These are phyloP conservation scores for Limosa lapponica DNA, from an alignment of 2,797 vertebrate genomes.

Conservation along the genomic window DNA sequence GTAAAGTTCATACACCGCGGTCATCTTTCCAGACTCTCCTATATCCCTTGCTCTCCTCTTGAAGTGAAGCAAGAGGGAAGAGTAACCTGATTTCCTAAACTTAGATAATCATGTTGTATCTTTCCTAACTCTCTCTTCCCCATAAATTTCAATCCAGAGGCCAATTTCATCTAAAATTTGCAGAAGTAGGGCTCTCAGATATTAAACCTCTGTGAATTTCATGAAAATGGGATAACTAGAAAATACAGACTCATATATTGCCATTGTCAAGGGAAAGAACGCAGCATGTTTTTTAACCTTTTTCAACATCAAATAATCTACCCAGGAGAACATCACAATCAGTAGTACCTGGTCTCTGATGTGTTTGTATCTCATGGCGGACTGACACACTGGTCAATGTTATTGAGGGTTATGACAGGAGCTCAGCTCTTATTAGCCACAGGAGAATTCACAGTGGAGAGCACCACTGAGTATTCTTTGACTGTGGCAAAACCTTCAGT, in stretches of 20 bases:
- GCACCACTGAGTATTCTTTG: background rate
- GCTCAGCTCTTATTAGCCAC: background rate
- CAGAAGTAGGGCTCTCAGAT: background rate
- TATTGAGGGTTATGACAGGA: fast-evolving
- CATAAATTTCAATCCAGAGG: background rate
- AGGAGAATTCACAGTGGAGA: background rate
- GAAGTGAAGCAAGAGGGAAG: background rate
- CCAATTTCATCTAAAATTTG: background rate
- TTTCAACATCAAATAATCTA: background rate
- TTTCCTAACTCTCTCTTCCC: background rate
- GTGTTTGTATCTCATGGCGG: background rate
- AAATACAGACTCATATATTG: background rate
- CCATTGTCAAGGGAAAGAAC: background rate
- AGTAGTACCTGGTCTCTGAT: background rate
- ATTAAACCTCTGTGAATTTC: background rate
- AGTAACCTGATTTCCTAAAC: background rate
- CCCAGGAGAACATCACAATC: background rate
- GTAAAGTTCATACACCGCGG: background rate
- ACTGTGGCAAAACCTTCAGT: background rate
- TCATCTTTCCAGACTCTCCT: background rate
- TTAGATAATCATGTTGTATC: background rate
- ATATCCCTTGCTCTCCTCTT: background rate
- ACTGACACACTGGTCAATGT: fast-evolving
- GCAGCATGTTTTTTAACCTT: background rate
- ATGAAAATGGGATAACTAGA: background rate